Evolutionary conservation across 1,140 invertebrate species (phyloP).

Genomic region (Drosophila albomicans): DNA sequence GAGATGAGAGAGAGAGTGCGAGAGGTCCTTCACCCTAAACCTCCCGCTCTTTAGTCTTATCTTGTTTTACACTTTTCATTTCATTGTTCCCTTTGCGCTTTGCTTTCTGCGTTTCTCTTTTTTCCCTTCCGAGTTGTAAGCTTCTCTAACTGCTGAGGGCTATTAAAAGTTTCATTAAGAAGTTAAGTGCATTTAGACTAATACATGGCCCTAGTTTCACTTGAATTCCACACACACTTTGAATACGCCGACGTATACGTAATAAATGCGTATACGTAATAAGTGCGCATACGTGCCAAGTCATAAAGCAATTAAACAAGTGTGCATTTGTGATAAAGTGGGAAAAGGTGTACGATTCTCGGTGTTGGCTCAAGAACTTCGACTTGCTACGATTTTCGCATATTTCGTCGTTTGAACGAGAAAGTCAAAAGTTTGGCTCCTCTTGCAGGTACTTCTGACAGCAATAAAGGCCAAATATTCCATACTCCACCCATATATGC

Average conservation of each 20-base stretch:
- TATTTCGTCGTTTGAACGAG: constrained; percentile 29
- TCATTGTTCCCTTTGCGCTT: constrained; percentile 1
- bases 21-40: too few species aligned
- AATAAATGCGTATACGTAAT: constrained; percentile 12
- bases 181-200: constrained; percentile 29
- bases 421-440: constrained; percentile 52
- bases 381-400: constrained; percentile 25
- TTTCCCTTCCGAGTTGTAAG: not conserved
- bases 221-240: not conserved
- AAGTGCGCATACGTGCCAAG: constrained; percentile 3
- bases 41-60: too few species aligned
- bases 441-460: constrained; percentile 41
- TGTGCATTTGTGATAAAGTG: not conserved
- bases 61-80: constrained; percentile 10
- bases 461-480: constrained; percentile 47
- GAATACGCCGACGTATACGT: not conserved
- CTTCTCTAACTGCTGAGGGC: constrained; percentile 15
- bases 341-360: constrained; percentile 35
- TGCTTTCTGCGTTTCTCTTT: not conserved
- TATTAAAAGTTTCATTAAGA: constrained; percentile 29
- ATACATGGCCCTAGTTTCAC: constrained; percentile 9
- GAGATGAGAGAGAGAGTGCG: not conserved
- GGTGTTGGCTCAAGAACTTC: constrained; percentile 2
- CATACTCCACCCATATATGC: constrained; percentile 27
- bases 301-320: not conserved